Conservation (phyloP, 2,888 invertebrate species). For the Flabesymbios commensalis region DNA sequence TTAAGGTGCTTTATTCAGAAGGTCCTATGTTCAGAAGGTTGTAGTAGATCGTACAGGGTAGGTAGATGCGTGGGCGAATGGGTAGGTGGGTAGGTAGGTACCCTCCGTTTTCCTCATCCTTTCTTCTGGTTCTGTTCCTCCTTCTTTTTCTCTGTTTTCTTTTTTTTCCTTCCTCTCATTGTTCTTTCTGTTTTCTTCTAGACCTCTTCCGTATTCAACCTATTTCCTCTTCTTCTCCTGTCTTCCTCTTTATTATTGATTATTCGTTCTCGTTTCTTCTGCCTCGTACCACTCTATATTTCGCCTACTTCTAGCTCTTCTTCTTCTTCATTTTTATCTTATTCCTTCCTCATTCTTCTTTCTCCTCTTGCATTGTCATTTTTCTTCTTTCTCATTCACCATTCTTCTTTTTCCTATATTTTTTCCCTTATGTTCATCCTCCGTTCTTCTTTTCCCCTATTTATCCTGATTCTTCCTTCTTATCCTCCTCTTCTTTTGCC, state of each 20-base stretch:
- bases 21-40: too few relatives aligned
- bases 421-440: not conserved
- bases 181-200: not conserved
- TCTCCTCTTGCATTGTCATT: not conserved
- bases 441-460: not conserved
- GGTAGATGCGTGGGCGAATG: too few relatives aligned
- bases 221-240: not conserved
- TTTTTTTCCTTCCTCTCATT: not conserved
- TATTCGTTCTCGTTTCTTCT: not conserved
- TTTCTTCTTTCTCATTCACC: too few relatives aligned
- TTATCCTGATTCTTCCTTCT: not conserved
- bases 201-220: not conserved
- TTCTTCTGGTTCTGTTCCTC: not conserved
- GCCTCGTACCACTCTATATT: not conserved
- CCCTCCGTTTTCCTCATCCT: too few relatives aligned
- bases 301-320: not conserved
- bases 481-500: too few relatives aligned
- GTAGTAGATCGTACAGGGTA: too few relatives aligned
- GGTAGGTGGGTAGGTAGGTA: too few relatives aligned
- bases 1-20: too few relatives aligned
- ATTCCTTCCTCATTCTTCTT: not conserved
- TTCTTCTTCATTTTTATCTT: not conserved
- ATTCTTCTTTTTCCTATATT: not conserved
- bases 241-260: not conserved
- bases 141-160: not conserved